Percentiles rank a stretch among this genome's conserved stretches.
Conservation (phyloP, 2,113 vertebrate species). For the Grammomys surdaster region DNA sequence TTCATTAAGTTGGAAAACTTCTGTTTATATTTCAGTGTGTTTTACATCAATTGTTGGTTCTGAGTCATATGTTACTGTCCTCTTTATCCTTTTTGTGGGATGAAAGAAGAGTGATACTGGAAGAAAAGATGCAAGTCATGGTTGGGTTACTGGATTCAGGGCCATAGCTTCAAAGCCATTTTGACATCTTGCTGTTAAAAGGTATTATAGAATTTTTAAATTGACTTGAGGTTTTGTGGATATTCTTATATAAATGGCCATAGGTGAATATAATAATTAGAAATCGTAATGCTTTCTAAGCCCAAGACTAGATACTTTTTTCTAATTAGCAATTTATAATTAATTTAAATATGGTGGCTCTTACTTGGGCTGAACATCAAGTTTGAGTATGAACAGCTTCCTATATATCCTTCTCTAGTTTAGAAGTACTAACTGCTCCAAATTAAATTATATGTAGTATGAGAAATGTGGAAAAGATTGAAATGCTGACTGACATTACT, state of each 20-base stretch:
- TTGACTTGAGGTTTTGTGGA: not conserved
- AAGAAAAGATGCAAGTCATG: not conserved
- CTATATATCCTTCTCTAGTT: not conserved
- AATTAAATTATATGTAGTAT: not conserved
- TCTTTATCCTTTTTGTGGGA: not conserved
- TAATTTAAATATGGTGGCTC: not conserved
- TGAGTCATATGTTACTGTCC: not conserved
- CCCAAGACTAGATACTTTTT: not conserved
- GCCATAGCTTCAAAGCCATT: not conserved
- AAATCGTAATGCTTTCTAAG: not conserved
- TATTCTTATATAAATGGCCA: not conserved
- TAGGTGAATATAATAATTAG: not conserved
- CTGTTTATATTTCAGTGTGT: not conserved
- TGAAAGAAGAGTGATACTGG: not conserved
- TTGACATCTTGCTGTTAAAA: conserved; percentile 17
- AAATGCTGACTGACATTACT: not conserved
- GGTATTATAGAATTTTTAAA: not conserved
- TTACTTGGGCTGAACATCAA: not conserved
- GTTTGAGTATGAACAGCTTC: not conserved
- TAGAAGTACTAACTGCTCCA: not conserved
- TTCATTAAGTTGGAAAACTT: not conserved
- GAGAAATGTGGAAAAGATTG: not conserved
- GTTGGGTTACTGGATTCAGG: not conserved
- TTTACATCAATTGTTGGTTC: not conserved
- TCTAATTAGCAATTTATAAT: not conserved